Conservation (phyloP, 2,113 vertebrate genomes). For the Orthonyx spaldingii region DNA sequence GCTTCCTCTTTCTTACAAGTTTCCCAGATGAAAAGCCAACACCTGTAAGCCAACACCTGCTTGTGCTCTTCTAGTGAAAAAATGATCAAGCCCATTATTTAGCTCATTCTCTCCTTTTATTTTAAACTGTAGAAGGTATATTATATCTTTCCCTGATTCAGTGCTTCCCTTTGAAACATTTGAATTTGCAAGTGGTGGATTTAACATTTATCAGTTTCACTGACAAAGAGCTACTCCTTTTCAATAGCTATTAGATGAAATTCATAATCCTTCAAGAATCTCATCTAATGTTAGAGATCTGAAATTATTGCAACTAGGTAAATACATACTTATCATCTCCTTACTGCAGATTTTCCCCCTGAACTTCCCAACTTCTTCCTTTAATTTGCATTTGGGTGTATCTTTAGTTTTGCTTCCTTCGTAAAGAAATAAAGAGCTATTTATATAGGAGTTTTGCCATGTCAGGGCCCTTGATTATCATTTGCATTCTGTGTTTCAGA, state of each 20-base stretch:
- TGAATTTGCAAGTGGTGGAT: background rate
- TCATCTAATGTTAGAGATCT: background rate
- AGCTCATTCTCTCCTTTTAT: background rate
- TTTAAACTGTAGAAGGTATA: background rate
- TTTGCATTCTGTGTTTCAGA: background rate
- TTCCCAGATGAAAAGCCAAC: background rate
- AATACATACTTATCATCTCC: conserved; percentile 3
- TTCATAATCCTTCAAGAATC: background rate
- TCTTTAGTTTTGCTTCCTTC: conserved; percentile 20
- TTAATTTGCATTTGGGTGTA: background rate
- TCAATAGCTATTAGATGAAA: background rate
- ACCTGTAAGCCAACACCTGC: background rate
- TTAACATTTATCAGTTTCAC: background rate
- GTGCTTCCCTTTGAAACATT: background rate
- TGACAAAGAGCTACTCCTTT: background rate
- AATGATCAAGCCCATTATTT: background rate
- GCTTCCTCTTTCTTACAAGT: background rate
- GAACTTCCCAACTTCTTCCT: background rate
- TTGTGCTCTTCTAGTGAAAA: background rate
- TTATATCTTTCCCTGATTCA: background rate
- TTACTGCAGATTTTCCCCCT: background rate
- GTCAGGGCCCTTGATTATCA: background rate
- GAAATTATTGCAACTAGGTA: background rate
- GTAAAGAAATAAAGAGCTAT: conserved; percentile 2
- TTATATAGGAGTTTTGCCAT: conserved; percentile 27